Evolutionary conservation across 92 coral and sea anemone genomes (phyloP), one percentile per base, ranked within the genome.

Genomic region (Zoanthus sociatus): DNA sequence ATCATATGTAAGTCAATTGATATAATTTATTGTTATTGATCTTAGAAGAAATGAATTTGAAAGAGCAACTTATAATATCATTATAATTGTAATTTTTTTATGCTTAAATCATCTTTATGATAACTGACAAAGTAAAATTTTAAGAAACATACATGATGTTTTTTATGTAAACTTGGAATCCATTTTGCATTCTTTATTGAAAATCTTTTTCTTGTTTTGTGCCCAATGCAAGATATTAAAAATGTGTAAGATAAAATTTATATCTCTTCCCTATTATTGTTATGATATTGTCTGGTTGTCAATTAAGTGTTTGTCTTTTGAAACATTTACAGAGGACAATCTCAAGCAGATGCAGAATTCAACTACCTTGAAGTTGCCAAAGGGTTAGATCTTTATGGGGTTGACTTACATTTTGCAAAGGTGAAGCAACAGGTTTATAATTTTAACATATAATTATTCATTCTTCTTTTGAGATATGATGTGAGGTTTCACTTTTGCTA

Each of bases 341-440:
- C 94, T 55, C 97, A 98, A 77, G 95, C 99, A 32, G 96, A 96
- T 85, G 99, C 99, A 33, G 99, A 96, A 79, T 95, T 96, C 74
- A 96, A 95, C 78, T 96, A 88, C 73, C 93, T 96, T 32, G 99
- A 96, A 74, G 98, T 96, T 18, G 99, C 99, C 42, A 96, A 94
- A 79, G 92, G 93, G 81, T 87, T 96, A 60, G 99, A 96, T 84
- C 89, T 96, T 46, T 96, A 96, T 83, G 99, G 99, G 46, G 98
- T 94, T 26, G 96, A 95, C 83, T 88, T 95, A 56, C 99, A 96
- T 72, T 95, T 89, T 87, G 99, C 99, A 17, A 95, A 95, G 96
- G 99, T 96, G 37, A 63, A 67, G 69, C 54, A 14, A 42, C 30
- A 63, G 26, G 4, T 37, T 12, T 37, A 21, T 21, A 17, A 12